Conservation (phyloP, 2,797 vertebrate species). For the Paratrypauchen microcephalus region DNA sequence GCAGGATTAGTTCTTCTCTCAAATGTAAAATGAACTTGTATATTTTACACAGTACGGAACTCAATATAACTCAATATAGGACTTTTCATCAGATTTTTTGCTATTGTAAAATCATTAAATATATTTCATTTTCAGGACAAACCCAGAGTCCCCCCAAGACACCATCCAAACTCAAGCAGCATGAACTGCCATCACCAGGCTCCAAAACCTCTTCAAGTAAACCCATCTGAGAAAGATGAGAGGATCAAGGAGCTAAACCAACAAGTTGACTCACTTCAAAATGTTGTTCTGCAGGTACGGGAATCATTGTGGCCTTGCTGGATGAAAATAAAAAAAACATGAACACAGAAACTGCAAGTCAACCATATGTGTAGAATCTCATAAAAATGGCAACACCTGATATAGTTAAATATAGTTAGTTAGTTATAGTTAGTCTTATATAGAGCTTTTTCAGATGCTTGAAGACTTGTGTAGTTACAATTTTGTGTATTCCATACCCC, state of each 20-base stretch:
- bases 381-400: too few relatives aligned
- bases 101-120: constrained; percentile 3
- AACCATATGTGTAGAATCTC: too few relatives aligned
- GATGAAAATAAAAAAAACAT: neutral
- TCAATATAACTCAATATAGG: too few relatives aligned
- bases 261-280: constrained; percentile 75
- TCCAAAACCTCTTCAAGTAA: constrained; percentile 38
- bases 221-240: constrained; percentile 60
- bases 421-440: too few relatives aligned
- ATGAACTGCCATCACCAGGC: constrained; percentile 32
- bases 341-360: too few relatives aligned
- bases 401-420: too few relatives aligned
- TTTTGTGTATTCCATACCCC: too few relatives aligned
- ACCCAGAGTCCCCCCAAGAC: constrained; percentile 18
- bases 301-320: neutral
- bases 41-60: too few relatives aligned
- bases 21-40: too few relatives aligned
- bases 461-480: too few relatives aligned
- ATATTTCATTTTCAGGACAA: constrained; percentile 49
- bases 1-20: too few relatives aligned
- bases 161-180: constrained; percentile 22
- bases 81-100: neutral
- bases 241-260: constrained; percentile 75
- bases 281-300: constrained; percentile 73
- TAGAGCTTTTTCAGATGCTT: too few relatives aligned